Evolutionary conservation across 2,888 invertebrate genomes (phyloP).

Genomic region (Hedya salicella): DNA sequence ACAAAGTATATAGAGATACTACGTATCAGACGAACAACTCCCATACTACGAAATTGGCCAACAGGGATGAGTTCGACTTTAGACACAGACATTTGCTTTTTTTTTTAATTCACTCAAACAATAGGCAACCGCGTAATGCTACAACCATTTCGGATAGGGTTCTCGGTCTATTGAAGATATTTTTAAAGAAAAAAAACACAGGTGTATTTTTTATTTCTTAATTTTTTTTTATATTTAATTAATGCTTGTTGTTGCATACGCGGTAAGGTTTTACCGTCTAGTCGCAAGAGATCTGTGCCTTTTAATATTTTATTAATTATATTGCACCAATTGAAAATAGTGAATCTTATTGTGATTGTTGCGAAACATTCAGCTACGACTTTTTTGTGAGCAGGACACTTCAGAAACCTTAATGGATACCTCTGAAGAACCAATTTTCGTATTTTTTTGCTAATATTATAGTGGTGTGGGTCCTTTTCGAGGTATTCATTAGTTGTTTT

Average conservation of each 20-base stretch:
- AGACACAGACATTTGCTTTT: not conserved
- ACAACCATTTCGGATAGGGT: no score
- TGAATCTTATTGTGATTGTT: no score
- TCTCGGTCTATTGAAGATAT: no score
- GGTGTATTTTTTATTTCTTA: no score
- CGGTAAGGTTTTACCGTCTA: not conserved
- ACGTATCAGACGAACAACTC: no score
- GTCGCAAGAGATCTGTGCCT: not conserved
- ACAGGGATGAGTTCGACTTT: no score
- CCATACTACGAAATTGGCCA: no score
- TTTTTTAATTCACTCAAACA: constrained; percentile 26
- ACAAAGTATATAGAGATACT: no score
- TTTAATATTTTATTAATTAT: constrained; percentile 15
- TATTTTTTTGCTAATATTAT: not conserved
- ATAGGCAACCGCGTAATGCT: no score
- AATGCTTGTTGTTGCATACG: not conserved
- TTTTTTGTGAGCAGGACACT: not conserved
- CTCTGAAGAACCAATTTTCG: not conserved
- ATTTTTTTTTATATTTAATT: constrained; percentile 41
- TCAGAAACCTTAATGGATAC: not conserved
- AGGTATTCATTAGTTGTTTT: constrained; percentile 11
- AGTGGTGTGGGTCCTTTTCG: not conserved
- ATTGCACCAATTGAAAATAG: constrained; percentile 11
- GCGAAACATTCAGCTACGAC: not conserved
- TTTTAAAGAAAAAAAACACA: no score